Evolutionary conservation across 2,113 vertebrate species (phyloP), one percentile per base, ranked within the genome.

Genomic region (Taurulus bubalis): DNA sequence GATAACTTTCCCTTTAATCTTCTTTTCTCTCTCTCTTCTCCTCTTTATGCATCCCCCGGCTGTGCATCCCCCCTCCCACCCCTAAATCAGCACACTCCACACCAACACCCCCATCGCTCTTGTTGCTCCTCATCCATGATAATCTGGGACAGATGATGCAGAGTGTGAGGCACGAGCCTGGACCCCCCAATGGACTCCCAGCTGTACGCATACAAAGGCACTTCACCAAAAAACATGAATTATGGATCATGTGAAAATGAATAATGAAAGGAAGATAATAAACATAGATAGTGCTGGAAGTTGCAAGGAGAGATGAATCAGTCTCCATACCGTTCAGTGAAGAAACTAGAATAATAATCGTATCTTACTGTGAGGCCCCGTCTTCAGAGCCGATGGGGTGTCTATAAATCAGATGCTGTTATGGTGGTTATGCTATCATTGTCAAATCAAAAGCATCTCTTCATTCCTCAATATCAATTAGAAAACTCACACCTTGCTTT

Each of bases 191-290:
- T 8, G 4, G 68, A 82, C 45, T 32, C 80, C 58, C 69, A 64
- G 73, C 72, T 79, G 59, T 65, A 15, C 30, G 28, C 59, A 49
- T 22, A 72, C 4, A 47, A 26, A 91, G 64, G 65, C 79, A 77
- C 84, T 88, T 77, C 58, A 71, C 32, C 53, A 71, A 71, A 40
- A 81, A 79, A 68, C 56, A 83, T 93, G 56, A 92, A 92, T 91
- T 90, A 93, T 92, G 83, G 71, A 94, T 91, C 38, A 42, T 68
- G 76, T 82, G 77, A 81, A 85, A 80, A 88, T 92, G 30, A 94
- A 93, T 92, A 85, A 92, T 91, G 47, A 79, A 92, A 83, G 42
- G 12, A 40, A 45, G 69, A 88, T 86, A 66, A 89, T 87, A 82
- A 80, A 71, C 77, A 49, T 75, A 24, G 65, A 56, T 79, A 66